Conservation (phyloP, 2,797 vertebrate genomes). For the Parauchenoglanis punctatus region DNA sequence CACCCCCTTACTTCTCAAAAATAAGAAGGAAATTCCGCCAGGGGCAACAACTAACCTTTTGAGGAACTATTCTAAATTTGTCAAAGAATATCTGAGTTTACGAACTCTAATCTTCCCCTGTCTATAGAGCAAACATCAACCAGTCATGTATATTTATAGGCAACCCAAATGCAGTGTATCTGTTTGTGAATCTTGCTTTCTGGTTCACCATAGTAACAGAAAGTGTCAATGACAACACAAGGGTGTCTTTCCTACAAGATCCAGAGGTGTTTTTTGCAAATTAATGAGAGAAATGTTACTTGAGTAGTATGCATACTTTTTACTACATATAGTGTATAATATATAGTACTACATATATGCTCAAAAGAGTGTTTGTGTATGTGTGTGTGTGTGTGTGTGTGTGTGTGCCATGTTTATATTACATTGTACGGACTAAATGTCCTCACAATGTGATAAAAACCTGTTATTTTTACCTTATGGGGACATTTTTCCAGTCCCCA, state of each 20-base stretch:
- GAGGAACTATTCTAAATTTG: constrained; percentile 42
- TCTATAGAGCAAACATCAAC: constrained; percentile 15
- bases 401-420: neutral
- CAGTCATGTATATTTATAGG: constrained; percentile 29
- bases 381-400: neutral
- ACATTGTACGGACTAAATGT: too few species aligned
- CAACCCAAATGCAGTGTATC: constrained; percentile 12
- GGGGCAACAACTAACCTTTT: constrained; percentile 57
- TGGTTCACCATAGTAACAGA: constrained; percentile 18
- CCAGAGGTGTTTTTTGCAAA: neutral
- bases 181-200: neutral
- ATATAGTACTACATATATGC: too few species aligned
- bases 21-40: constrained; percentile 43
- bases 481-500: too few species aligned
- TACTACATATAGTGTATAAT: too few species aligned
- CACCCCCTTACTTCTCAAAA: constrained; percentile 31
- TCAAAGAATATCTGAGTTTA: constrained; percentile 35
- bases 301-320: neutral
- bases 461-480: too few species aligned
- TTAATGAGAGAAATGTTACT: neutral
- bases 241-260: neutral
- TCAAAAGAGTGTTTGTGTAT: neutral
- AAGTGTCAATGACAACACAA: constrained; percentile 24
- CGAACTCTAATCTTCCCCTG: constrained; percentile 26
- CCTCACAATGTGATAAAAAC: too few species aligned